A percentile compares a stretch with the other conserved stretches of the same genome.
Evolutionary conservation across 2,888 invertebrate genomes (phyloP).

Genomic region (Zaprionus lineosus): DNA sequence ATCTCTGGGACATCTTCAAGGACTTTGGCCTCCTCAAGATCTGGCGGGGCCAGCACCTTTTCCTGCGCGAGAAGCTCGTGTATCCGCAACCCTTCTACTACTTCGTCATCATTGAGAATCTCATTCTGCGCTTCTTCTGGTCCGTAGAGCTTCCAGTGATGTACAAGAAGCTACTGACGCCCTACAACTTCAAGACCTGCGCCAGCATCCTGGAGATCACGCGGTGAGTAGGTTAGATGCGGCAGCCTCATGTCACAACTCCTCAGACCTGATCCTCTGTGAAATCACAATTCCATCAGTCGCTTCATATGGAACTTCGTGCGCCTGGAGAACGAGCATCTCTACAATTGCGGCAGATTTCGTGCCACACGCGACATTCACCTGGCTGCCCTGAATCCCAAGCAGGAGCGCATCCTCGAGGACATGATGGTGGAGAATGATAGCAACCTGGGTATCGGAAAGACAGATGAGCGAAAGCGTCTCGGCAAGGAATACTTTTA

Average conservation of each 20-base stretch:
- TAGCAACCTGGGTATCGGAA: constrained; percentile 87
- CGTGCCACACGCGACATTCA: constrained; percentile 98
- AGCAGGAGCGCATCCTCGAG: constrained; percentile 92
- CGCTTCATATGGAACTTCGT: constrained; percentile 99
- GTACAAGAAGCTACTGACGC: constrained; percentile 87
- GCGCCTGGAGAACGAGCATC: constrained; percentile 98
- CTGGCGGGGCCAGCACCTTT: constrained; percentile 93
- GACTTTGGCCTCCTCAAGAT: constrained; percentile 98
- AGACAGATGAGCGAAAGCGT: constrained; percentile 39
- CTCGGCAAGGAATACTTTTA: constrained; percentile 62
- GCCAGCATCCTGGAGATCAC: constrained; percentile 93
- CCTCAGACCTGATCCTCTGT: no score
- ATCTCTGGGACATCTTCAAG: constrained; percentile 98
- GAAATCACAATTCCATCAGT: no score
- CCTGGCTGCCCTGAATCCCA: constrained; percentile 91
- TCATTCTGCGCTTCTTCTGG: constrained; percentile 96
- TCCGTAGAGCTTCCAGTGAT: constrained; percentile 91
- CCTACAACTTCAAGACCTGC: constrained; percentile 90
- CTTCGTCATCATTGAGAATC: constrained; percentile 97
- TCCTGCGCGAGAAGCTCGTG: constrained; percentile 95
- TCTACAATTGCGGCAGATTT: constrained; percentile 99
- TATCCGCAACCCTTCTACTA: constrained; percentile 92
- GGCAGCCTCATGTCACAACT: no score
- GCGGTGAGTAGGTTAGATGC: no score
- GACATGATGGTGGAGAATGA: constrained; percentile 96